These are phyloP conservation scores for Drosophila longiperda DNA, from an alignment of 2,888 invertebrate genomes.

Conservation along the genomic window DNA sequence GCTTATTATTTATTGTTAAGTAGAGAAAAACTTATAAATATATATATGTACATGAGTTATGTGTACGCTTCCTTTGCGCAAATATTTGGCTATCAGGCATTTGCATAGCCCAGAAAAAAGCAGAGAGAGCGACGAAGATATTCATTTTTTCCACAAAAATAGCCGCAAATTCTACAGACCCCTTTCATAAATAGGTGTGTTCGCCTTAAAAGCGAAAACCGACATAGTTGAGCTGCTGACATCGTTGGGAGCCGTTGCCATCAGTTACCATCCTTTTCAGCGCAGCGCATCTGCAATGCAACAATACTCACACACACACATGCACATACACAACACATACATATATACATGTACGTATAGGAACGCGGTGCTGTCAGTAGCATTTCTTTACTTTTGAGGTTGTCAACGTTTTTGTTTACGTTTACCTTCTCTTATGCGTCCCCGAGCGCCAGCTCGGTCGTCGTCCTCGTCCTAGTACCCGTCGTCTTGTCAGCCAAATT, in stretches of 20 bases:
- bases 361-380: constrained; percentile 50
- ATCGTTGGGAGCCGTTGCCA: constrained; percentile 43
- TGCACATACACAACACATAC: neutral
- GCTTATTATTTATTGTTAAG: constrained; percentile 51
- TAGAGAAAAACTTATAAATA: constrained; percentile 10
- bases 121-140: constrained; percentile 44
- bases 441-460: constrained; percentile 1
- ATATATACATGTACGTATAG: constrained; percentile 16
- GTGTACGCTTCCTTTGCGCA: constrained; percentile 31
- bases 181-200: constrained; percentile 71
- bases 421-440: constrained; percentile 1
- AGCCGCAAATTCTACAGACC: constrained; percentile 65
- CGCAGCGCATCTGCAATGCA: constrained; percentile 54
- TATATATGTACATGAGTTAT: constrained; percentile 24
- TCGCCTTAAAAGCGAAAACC: constrained; percentile 68
- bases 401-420: constrained; percentile 56
- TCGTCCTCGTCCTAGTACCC: constrained; percentile 16
- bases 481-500: constrained; percentile 70
- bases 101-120: constrained; percentile 38
- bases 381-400: constrained; percentile 69
- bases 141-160: constrained; percentile 52
- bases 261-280: constrained; percentile 3
- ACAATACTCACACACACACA: constrained; percentile 8
- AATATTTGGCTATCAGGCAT: constrained; percentile 48
- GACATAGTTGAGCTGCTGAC: constrained; percentile 54